phyloP scores from a whole-genome alignment of 2,113 vertebrate species.

The Cercopithecus mona region DNA sequence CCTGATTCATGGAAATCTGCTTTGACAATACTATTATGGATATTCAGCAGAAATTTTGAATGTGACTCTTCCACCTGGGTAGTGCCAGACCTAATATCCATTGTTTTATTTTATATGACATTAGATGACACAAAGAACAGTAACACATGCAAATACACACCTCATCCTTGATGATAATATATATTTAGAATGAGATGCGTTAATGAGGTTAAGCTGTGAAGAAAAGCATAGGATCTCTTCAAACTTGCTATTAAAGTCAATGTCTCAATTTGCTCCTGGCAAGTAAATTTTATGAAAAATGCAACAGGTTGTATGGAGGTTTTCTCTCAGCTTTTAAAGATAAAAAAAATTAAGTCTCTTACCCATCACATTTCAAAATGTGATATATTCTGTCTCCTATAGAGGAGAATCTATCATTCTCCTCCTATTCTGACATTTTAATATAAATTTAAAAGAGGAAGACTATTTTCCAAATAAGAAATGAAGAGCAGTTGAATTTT shows the following conservation, averaged over 20 bases:
- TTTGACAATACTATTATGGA: background rate
- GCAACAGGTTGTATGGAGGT: background rate
- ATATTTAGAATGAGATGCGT: background rate
- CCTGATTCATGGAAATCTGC: background rate
- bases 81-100: background rate
- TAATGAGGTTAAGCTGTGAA: background rate
- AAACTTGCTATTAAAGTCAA: background rate
- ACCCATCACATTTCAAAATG: background rate
- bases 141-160: background rate
- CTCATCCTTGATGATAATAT: background rate
- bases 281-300: constrained; percentile 9
- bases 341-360: constrained; percentile 34
- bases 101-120: background rate
- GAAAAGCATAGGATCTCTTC: background rate
- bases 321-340: constrained; percentile 9
- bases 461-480: background rate
- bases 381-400: background rate
- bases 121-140: background rate
- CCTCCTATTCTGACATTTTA: background rate
- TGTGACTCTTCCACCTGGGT: background rate
- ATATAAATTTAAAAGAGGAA: constrained; percentile 26
- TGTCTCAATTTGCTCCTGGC: background rate
- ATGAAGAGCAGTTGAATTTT: background rate
- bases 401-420: background rate
- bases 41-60: background rate